A percentile compares a stretch with the other conserved stretches of the same genome.
Conservation (phyloP, 2,797 vertebrate genomes). For the Sarcoramphus papa region DNA sequence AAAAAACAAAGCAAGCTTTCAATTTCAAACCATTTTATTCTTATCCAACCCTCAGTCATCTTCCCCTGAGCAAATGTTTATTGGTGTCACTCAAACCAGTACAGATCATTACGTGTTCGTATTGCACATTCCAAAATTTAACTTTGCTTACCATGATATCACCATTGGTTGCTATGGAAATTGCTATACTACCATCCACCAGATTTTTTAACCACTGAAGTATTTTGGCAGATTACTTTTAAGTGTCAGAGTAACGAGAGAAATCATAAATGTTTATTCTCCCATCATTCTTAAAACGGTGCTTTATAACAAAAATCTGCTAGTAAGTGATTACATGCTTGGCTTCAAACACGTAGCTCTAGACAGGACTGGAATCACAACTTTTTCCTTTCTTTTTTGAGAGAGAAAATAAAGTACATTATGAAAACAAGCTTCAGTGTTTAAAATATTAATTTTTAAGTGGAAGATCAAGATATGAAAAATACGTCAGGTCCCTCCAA, state of each 20-base stretch:
- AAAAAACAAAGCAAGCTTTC: background rate
- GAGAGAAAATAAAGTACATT: background rate
- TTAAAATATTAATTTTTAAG: background rate
- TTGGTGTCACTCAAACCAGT: background rate
- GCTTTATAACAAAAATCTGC: background rate
- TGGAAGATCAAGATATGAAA: background rate
- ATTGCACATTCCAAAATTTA: background rate
- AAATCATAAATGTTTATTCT: background rate
- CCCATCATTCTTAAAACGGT: background rate
- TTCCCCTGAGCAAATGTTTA: background rate
- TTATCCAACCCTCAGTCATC: background rate
- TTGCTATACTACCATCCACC: background rate
- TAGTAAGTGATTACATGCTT: background rate
- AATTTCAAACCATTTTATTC: background rate
- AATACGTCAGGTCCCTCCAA: background rate
- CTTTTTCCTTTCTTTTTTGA: background rate
- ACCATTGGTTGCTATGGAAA: background rate
- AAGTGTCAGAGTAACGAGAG: background rate
- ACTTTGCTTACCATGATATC: slow-evolving; percentile 5
- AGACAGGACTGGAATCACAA: background rate
- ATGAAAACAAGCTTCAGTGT: background rate
- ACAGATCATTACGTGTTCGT: background rate
- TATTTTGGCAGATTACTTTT: background rate
- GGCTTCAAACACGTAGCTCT: background rate
- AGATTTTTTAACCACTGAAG: background rate